Evolutionary conservation across 2,113 vertebrate genomes (phyloP).

Genomic region (Anseranas semipalmata): DNA sequence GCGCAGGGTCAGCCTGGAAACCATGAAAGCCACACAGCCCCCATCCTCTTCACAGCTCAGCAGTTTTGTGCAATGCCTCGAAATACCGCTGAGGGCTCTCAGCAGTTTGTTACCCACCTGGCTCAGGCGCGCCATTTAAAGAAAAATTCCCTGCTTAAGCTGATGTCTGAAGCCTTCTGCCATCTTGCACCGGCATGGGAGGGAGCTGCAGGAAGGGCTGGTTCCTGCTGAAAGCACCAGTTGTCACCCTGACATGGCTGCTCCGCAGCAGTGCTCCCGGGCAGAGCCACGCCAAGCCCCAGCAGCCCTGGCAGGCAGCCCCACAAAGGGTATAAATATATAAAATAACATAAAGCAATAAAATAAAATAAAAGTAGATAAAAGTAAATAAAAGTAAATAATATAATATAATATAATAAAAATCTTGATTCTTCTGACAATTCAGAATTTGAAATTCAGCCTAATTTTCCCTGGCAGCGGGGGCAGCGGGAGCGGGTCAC

Average conservation of each 20-base stretch:
- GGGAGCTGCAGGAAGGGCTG: background rate
- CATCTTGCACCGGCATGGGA: background rate
- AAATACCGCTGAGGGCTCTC: background rate
- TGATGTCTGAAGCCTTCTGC: fast-evolving
- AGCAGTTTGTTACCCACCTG: background rate
- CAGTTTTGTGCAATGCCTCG: background rate
- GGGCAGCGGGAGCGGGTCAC: background rate
- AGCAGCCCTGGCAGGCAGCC: background rate
- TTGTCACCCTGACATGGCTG: fast-evolving
- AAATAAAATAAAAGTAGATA: background rate
- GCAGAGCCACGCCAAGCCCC: background rate
- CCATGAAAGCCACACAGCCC: background rate
- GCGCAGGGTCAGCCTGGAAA: background rate
- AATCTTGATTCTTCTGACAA: background rate
- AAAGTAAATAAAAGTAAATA: background rate
- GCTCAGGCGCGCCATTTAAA: fast-evolving
- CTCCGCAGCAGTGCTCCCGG: background rate
- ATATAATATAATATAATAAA: background rate
- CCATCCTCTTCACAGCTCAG: no score
- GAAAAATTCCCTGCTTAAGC: background rate
- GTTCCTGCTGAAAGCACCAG: background rate
- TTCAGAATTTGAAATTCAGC: background rate
- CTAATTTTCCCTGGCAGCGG: background rate
- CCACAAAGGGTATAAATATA: no score
- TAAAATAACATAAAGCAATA: background rate